These are phyloP conservation scores for Phrynocephalus forsythii DNA, from an alignment of 2,797 vertebrate genomes.

Conservation along the genomic window DNA sequence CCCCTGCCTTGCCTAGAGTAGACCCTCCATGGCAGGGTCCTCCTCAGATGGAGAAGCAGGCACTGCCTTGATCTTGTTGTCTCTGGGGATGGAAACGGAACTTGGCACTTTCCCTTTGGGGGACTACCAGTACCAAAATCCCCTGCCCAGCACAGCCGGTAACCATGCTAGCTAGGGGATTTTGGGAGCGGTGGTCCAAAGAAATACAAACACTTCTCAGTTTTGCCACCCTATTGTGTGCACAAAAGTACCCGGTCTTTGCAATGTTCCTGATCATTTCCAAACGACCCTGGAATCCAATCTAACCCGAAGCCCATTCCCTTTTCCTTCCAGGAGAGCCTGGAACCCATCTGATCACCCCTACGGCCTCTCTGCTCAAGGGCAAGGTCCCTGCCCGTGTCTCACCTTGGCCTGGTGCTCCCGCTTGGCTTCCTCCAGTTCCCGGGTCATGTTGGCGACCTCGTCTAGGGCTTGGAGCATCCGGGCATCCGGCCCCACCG, in stretches of 20 bases:
- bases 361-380: no score
- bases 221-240: no score
- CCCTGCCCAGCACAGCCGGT: no score
- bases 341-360: background rate
- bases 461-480: constrained; percentile 80
- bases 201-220: background rate
- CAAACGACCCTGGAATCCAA: background rate
- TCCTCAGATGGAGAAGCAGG: background rate
- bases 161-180: no score
- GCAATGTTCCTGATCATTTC: background rate
- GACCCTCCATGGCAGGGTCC: no score
- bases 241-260: background rate
- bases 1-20: no score
- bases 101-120: no score
- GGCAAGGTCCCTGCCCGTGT: rapidly evolving
- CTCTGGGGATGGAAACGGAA: no score
- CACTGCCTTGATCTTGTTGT: background rate
- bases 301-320: background rate
- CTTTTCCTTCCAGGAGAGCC: background rate
- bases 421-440: constrained; percentile 74
- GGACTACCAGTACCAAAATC: no score
- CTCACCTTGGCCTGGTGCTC: constrained; percentile 74
- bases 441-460: constrained; percentile 67
- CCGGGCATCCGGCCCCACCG: constrained; percentile 59
- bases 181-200: no score